These are phyloP conservation scores for Exocentrus adspersus DNA, from an alignment of 2,888 invertebrate species.

Conservation along the genomic window DNA sequence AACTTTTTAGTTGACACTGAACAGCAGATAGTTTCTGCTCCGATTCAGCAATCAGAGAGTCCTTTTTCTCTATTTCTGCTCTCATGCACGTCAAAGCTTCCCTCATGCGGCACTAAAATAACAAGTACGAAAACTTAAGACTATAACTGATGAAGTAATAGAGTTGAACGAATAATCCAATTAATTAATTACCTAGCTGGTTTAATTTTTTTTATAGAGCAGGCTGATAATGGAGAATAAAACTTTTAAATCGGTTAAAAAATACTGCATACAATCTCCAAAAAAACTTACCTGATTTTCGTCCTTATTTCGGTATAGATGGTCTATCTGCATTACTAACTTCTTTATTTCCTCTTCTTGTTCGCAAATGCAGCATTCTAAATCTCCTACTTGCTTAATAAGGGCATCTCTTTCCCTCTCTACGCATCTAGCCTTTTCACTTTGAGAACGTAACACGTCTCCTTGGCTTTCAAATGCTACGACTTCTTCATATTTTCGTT, in stretches of 20 bases:
- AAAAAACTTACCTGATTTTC: conserved; percentile 58
- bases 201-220: no score
- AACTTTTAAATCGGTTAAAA: no score
- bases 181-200: no score
- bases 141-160: no score
- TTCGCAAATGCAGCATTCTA: conserved; percentile 68
- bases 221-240: no score
- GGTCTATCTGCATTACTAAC: conserved; percentile 66
- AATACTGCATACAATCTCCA: no score
- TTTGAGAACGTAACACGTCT: conserved; percentile 50
- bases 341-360: conserved; percentile 69
- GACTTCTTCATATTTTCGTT: conserved; percentile 54
- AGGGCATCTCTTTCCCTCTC: conserved; percentile 65
- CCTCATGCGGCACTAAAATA: conserved; percentile 36
- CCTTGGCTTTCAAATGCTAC: conserved; percentile 50
- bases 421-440: conserved; percentile 50
- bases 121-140: conserved; percentile 11
- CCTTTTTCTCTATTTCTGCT: conserved; percentile 56
- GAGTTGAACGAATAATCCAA: no score
- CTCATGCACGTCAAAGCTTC: conserved; percentile 47
- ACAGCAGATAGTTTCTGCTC: conserved; percentile 55
- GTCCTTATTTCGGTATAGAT: conserved; percentile 57
- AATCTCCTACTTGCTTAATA: conserved; percentile 66
- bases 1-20: conserved; percentile 53
- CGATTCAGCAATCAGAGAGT: conserved; percentile 53